A percentile compares a stretch with the other conserved stretches of the same genome.
These are phyloP conservation scores for Nephila pilipes DNA, from an alignment of 1,140 invertebrate species.

Conservation along the genomic window DNA sequence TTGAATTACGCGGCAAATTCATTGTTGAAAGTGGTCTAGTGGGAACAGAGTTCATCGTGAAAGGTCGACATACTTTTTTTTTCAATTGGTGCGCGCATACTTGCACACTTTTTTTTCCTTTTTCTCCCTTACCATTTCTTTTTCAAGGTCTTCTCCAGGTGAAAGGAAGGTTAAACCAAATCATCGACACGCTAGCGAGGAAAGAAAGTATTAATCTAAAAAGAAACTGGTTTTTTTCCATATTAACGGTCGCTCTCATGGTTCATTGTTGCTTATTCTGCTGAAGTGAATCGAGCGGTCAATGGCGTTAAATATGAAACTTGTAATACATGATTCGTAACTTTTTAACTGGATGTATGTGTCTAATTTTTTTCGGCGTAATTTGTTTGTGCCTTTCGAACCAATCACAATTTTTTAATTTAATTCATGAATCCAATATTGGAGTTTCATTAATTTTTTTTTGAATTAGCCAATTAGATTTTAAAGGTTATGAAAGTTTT, in stretches of 20 bases:
- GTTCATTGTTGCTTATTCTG: slow-evolving; percentile 29
- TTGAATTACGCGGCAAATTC: background rate
- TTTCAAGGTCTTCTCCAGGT: slow-evolving; percentile 62
- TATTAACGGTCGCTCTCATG: slow-evolving; percentile 37
- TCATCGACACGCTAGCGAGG: background rate
- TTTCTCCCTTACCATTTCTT: background rate
- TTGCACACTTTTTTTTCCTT: background rate
- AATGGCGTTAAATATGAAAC: background rate
- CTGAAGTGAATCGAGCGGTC: background rate
- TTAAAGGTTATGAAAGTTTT: too few species aligned
- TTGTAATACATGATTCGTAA: too few species aligned
- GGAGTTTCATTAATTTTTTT: too few species aligned
- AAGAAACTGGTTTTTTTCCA: slow-evolving; percentile 46
- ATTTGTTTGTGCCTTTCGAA: background rate
- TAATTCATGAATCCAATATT: too few species aligned
- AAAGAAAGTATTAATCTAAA: background rate
- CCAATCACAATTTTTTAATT: too few species aligned
- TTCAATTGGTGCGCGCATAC: background rate
- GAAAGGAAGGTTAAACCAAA: slow-evolving; percentile 27
- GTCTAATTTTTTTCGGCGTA: background rate
- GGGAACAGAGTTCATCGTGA: background rate
- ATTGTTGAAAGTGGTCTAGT: background rate
- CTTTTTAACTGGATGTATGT: background rate
- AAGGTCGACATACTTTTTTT: slow-evolving; percentile 54
- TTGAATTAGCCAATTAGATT: too few species aligned